Percentiles rank a stretch among this genome's conserved stretches.
These are phyloP conservation scores for Gasterosteus aculeatus DNA, from an alignment of 2,113 vertebrate species.

Conservation along the genomic window DNA sequence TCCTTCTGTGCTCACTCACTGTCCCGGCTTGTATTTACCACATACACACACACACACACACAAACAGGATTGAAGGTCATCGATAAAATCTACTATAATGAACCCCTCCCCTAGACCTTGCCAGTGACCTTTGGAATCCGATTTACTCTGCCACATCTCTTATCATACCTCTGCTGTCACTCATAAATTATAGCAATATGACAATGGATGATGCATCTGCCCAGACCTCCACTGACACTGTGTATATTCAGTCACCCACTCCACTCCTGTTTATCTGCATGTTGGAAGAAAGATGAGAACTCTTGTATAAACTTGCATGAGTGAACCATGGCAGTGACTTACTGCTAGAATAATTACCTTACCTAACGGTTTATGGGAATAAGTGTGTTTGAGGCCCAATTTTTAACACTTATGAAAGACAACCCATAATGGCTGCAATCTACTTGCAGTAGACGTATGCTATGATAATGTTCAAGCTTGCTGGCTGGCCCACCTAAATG, in stretches of 20 bases:
- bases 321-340: not conserved
- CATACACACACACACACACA: conserved; percentile 32
- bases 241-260: conserved; percentile 18
- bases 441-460: conserved; percentile 10
- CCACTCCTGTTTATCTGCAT: conserved; percentile 7
- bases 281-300: conserved; percentile 3
- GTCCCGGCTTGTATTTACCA: conserved; percentile 13
- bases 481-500: conserved; percentile 27
- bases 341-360: not conserved
- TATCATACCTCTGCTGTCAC: conserved; percentile 68
- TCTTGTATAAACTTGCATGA: not conserved
- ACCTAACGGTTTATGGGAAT: conserved; percentile 1
- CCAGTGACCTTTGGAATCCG: conserved; percentile 66
- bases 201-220: conserved; percentile 52
- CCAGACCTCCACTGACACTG: conserved; percentile 28
- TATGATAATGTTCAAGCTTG: conserved; percentile 17
- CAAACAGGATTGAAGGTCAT: conserved; percentile 65
- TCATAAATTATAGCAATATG: conserved; percentile 61
- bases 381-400: not conserved
- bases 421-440: conserved; percentile 6
- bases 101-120: conserved; percentile 71
- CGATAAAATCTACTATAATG: conserved; percentile 70
- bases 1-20: conserved; percentile 8
- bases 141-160: conserved; percentile 67
- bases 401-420: not conserved